Conservation (phyloP, 2,797 vertebrate species). For the Scleropages formosus region DNA sequence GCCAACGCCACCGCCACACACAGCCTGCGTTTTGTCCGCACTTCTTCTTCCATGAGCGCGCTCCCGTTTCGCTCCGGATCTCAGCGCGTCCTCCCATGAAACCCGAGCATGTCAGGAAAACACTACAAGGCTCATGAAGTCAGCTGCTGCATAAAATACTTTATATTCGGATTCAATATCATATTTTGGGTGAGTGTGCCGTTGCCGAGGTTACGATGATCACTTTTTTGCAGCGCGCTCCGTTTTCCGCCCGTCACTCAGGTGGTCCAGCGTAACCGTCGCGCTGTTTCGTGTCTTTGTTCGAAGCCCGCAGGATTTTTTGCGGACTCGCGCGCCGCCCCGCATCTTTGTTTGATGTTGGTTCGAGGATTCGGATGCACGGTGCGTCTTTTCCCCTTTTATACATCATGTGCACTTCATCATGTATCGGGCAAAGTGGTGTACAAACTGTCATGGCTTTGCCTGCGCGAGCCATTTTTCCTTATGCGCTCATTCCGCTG, state of each 20-base stretch:
- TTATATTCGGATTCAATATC: constrained; percentile 98
- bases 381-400: too few species aligned
- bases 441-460: too few species aligned
- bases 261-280: neutral
- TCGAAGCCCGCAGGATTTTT: neutral
- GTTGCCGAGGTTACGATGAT: too few species aligned
- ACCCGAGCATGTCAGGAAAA: constrained; percentile 91
- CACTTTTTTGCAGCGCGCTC: neutral
- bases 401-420: too few species aligned
- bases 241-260: neutral
- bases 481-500: too few species aligned
- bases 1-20: too few species aligned
- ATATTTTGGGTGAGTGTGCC: constrained; percentile 92
- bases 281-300: neutral
- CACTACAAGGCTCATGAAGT: constrained; percentile 98
- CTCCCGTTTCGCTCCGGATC: neutral
- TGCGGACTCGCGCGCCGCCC: neutral
- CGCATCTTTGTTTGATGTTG: too few species aligned
- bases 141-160: constrained; percentile 99
- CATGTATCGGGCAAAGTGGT: too few species aligned
- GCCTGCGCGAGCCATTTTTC: too few species aligned
- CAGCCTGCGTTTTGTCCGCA: too few species aligned
- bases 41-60: neutral
- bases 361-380: too few species aligned
- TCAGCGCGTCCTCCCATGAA: constrained; percentile 62